Conservation (phyloP, 2,113 vertebrate genomes). For the Oreochromis spilurus region DNA sequence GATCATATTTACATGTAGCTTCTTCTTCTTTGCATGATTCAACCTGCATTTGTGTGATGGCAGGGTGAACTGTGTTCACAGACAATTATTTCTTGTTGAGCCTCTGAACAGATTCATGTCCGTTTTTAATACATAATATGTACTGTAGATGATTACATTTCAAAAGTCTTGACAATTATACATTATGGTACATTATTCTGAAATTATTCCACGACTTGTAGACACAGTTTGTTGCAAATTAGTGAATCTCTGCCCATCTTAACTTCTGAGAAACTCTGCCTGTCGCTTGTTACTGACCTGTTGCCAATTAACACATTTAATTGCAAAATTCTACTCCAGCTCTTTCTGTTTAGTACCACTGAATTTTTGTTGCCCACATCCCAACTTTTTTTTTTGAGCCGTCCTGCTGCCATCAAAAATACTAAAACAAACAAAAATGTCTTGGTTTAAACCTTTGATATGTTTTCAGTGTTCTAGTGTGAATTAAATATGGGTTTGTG, state of each 20-base stretch:
- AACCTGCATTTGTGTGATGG: not conserved
- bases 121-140: not conserved
- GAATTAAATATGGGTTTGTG: not conserved
- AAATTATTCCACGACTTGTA: not conserved
- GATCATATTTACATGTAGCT: not conserved
- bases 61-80: not conserved
- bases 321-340: not conserved
- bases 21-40: not conserved
- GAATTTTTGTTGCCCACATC: not conserved
- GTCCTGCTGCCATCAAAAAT: not conserved
- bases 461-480: not conserved
- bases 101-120: not conserved
- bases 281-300: rapidly evolving
- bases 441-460: not conserved
- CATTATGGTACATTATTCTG: not conserved
- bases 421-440: not conserved
- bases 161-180: not conserved
- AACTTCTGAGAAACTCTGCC: not conserved
- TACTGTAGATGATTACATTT: not conserved
- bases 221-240: not conserved
- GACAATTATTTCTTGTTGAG: not conserved
- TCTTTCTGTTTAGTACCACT: not conserved
- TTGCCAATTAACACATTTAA: not conserved
- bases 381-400: not conserved
- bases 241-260: not conserved